Evolutionary conservation across 37 sponge, comb jelly and placozoan genomes (phyloP), one percentile per base, ranked within the genome.

Genomic region (Aphrocallistes beatrix): DNA sequence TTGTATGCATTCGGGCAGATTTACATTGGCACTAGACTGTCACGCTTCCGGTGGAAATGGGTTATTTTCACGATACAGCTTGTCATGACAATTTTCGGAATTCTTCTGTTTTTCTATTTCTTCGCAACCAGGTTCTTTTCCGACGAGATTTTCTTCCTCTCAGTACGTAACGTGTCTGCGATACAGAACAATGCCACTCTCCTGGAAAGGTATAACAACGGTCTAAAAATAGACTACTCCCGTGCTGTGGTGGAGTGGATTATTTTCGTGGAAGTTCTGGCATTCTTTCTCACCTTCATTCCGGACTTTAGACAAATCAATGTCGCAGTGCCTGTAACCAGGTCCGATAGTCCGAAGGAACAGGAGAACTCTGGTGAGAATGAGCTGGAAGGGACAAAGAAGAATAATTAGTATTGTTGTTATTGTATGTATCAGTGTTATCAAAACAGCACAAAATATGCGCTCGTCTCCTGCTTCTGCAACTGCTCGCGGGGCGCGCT

Each of bases 231-330:
- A 21, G 75, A 60, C n/a, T 60, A 60, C 21, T 19, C 17, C 8
- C 25, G 75, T 21, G 75, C 75, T 13, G 75, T 60, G 10, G 75
- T 60, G 21, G 32, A 60, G n/a, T 60, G 75, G 75, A 60, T 60
- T 21, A 60, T 60, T 25, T 60, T 60, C 75, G 75, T 60, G 8
- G 75, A 60, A 28, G 75, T 90, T 6, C 81, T 88, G 17, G 45
- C 87, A 23, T 93, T 81, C 87, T 90, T 86, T 82, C 83, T 93
- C 50, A 93, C 91, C 51, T 88, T 90, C 37, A 85, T 87, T 83
- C 39, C 88, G 1, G 90, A 89, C 37, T 93, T 93, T 83, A 25
- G n/a, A 9, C 82, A 42, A 0, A 87, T 93, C 39, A 42, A 36
- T 21, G 38, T 93, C 23, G 51, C 83, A 17, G 50, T 89, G 1